A percentile compares a stretch with the other conserved stretches of the same genome.
phyloP scores from a whole-genome alignment of 2,797 vertebrate genomes.

The Syngnathus acus region DNA sequence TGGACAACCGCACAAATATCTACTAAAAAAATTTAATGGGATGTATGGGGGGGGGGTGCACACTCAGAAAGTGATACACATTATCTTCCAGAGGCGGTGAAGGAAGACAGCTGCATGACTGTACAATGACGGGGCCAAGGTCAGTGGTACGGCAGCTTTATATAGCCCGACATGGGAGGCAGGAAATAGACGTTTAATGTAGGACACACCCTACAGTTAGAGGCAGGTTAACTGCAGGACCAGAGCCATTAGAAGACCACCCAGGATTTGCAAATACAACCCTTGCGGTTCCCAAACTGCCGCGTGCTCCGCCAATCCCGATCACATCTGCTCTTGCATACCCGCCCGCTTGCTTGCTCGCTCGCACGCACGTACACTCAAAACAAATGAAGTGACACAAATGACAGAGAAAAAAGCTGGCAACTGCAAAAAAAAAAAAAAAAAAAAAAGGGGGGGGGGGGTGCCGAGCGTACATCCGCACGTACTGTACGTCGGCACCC shows the following conservation, averaged over 20 bases:
- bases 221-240: conserved; percentile 71
- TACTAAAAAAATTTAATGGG: no score
- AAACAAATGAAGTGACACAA: conserved; percentile 67
- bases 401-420: conserved; percentile 67
- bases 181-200: conserved; percentile 74
- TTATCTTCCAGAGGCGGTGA: conserved; percentile 43
- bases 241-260: conserved; percentile 72
- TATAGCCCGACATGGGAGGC: conserved; percentile 71
- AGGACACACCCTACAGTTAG: conserved; percentile 74
- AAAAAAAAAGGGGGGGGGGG: conserved; percentile 43
- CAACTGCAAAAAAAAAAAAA: conserved; percentile 52
- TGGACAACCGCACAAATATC: background rate
- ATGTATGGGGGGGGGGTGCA: background rate
- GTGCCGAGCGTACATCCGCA: conserved; percentile 41
- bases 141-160: conserved; percentile 70
- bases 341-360: conserved; percentile 27
- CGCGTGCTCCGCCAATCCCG: conserved; percentile 58
- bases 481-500: conserved; percentile 56
- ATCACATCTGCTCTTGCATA: conserved; percentile 65
- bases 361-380: conserved; percentile 26
- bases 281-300: conserved; percentile 57
- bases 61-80: conserved; percentile 12
- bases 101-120: conserved; percentile 62
- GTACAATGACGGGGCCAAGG: conserved; percentile 70
- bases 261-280: conserved; percentile 68